Evolutionary conservation across 2,888 invertebrate species (phyloP).

Genomic region (Seira musarum): DNA sequence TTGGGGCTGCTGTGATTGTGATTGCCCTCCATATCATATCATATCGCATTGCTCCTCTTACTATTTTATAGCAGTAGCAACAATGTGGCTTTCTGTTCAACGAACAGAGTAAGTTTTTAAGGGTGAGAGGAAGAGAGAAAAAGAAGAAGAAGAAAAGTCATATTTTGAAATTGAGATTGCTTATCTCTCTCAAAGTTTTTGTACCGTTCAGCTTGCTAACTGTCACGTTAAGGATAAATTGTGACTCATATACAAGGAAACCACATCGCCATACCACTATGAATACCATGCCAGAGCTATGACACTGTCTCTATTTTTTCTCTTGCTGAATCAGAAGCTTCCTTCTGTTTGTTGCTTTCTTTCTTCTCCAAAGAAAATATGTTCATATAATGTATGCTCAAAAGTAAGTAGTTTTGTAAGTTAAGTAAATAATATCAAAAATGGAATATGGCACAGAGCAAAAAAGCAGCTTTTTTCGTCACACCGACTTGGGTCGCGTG

Average conservation of each 20-base stretch:
- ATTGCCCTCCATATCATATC: slow-evolving; percentile 30
- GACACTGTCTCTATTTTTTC: no score
- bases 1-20: slow-evolving; percentile 38
- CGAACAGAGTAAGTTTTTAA: no score
- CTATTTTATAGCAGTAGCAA: no score
- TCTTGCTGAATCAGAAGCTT: neutral
- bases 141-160: slow-evolving; percentile 61
- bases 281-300: neutral
- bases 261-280: slow-evolving; percentile 52
- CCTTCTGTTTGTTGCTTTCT: slow-evolving; percentile 31
- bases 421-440: slow-evolving; percentile 55
- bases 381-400: slow-evolving; percentile 37
- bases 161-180: slow-evolving; percentile 70
- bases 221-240: slow-evolving; percentile 70
- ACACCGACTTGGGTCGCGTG: no score
- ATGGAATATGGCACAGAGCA: slow-evolving; percentile 54
- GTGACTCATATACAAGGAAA: slow-evolving; percentile 59
- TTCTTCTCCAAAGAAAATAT: slow-evolving; percentile 21
- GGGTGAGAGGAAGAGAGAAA: neutral
- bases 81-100: no score
- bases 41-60: no score
- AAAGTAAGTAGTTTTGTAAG: slow-evolving; percentile 29
- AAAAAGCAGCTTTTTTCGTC: no score
- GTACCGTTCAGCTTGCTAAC: slow-evolving; percentile 69
- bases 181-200: slow-evolving; percentile 69